Conservation (phyloP, 2,113 vertebrate species). For the Gavia stellata region DNA sequence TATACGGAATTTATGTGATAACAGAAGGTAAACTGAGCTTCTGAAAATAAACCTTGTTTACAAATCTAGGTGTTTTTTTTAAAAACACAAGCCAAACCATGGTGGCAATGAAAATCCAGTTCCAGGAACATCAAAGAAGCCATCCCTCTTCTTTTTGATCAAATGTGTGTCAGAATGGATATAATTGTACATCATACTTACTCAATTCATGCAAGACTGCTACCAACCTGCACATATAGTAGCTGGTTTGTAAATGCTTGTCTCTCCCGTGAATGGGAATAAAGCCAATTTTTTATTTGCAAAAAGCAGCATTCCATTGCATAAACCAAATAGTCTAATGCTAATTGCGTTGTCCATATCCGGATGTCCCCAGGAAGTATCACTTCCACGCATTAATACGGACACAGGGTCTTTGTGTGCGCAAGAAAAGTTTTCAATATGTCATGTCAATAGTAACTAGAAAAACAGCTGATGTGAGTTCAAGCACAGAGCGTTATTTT, state of each 20-base stretch:
- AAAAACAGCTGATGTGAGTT: conserved; percentile 50
- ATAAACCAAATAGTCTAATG: background rate
- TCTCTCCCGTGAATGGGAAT: background rate
- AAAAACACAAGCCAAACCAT: background rate
- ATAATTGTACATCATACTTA: background rate
- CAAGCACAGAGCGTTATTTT: background rate
- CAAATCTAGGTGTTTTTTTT: background rate
- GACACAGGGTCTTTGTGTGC: background rate
- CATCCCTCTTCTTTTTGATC: conserved; percentile 15
- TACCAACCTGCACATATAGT: background rate
- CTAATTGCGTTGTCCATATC: background rate
- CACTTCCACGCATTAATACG: background rate
- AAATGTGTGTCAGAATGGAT: background rate
- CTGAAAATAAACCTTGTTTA: conserved; percentile 51
- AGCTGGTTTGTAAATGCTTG: background rate
- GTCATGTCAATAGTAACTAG: background rate
- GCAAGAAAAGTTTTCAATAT: conserved; percentile 1
- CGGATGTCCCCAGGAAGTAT: conserved; percentile 37
- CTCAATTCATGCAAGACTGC: background rate
- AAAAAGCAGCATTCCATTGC: background rate
- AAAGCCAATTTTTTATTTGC: background rate
- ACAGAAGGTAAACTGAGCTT: conserved; percentile 49
- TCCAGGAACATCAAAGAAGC: background rate
- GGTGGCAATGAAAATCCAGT: conserved; percentile 15
- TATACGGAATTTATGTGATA: conserved; percentile 50